These are phyloP conservation scores for Harpalus rufipes DNA, from an alignment of 2,888 invertebrate genomes.

Conservation along the genomic window DNA sequence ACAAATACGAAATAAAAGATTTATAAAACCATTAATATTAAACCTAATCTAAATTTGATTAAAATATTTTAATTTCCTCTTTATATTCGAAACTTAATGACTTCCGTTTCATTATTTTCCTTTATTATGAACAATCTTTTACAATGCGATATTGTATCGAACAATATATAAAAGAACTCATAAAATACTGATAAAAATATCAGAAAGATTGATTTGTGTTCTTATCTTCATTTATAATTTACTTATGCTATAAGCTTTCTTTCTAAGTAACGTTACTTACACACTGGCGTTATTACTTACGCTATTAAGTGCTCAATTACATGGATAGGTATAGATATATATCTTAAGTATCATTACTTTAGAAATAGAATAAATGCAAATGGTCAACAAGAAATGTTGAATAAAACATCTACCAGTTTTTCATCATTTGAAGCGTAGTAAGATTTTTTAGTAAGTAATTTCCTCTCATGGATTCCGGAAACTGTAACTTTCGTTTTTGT, in stretches of 20 bases:
- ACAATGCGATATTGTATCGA: not conserved
- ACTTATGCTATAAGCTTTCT: not conserved
- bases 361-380: conserved; percentile 6
- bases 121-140: conserved; percentile 8
- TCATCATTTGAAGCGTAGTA: not conserved
- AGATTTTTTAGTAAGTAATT: conserved; percentile 12
- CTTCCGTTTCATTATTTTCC: conserved; percentile 6
- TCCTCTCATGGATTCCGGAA: conserved; percentile 12
- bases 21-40: no score
- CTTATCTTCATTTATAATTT: conserved; percentile 17
- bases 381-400: not conserved
- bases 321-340: not conserved
- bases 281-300: conserved; percentile 3
- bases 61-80: no score
- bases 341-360: conserved; percentile 1
- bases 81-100: not conserved
- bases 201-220: conserved; percentile 27
- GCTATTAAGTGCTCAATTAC: conserved; percentile 17
- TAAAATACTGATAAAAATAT: conserved; percentile 34
- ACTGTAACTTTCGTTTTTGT: conserved; percentile 21
- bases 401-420: not conserved
- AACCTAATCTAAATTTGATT: no score
- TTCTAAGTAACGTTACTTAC: not conserved
- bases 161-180: conserved; percentile 23
- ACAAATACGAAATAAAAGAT: no score